Conservation (phyloP, 1,140 invertebrate species). For the Heliconius melpomene region DNA sequence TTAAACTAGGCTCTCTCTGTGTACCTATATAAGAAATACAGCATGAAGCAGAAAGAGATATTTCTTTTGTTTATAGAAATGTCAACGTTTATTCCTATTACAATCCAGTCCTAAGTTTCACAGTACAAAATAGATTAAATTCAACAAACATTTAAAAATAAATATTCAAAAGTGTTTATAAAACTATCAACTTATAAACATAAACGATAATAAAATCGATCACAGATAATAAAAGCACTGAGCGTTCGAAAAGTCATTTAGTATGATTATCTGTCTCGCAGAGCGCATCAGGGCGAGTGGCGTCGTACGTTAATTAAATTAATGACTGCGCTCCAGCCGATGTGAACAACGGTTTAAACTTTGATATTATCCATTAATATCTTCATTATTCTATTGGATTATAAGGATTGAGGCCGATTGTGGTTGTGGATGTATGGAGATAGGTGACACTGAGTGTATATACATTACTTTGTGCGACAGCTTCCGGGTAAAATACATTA, state of each 20-base stretch:
- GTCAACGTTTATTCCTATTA: too few relatives aligned
- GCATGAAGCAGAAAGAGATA: too few relatives aligned
- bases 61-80: too few relatives aligned
- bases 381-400: constrained; percentile 44
- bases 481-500: background rate
- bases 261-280: constrained; percentile 73
- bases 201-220: constrained; percentile 34
- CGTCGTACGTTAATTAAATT: constrained; percentile 74
- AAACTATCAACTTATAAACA: constrained; percentile 9
- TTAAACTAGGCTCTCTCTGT: too few relatives aligned
- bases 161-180: background rate
- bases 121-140: too few relatives aligned
- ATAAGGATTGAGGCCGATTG: constrained; percentile 39
- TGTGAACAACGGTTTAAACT: constrained; percentile 44
- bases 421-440: constrained; percentile 26
- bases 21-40: too few relatives aligned
- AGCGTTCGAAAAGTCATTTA: constrained; percentile 69
- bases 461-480: background rate
- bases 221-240: constrained; percentile 42
- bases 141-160: background rate
- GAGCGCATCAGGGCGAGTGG: constrained; percentile 56
- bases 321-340: constrained; percentile 56
- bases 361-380: constrained; percentile 50
- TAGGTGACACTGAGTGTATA: background rate
- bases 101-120: too few relatives aligned